Evolutionary conservation across 2,113 vertebrate species (phyloP).

Genomic region (Micronycteris hirsuta): DNA sequence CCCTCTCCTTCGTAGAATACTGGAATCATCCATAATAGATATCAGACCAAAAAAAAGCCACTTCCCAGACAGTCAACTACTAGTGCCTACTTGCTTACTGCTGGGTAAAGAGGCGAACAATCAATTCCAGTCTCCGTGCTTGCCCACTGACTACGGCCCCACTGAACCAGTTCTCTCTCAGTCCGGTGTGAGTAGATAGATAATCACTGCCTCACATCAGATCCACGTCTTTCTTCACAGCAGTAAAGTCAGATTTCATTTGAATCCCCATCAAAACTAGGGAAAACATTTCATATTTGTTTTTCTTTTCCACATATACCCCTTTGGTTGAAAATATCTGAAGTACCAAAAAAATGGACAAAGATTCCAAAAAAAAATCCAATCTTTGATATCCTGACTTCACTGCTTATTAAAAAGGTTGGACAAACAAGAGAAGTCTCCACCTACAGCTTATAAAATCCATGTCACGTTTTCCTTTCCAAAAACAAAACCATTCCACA

Average conservation of each 20-base stretch:
- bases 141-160: background rate
- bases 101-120: conserved; percentile 24
- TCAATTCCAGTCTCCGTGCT: conserved; percentile 11
- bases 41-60: conserved; percentile 55
- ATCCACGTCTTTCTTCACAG: conserved; percentile 72
- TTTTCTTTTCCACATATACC: conserved; percentile 62
- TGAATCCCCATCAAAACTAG: conserved; percentile 44
- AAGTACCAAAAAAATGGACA: background rate
- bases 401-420: conserved; percentile 71
- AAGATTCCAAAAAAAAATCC: conserved; percentile 58
- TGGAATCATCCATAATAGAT: conserved; percentile 84
- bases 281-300: conserved; percentile 50
- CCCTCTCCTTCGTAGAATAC: conserved; percentile 85
- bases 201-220: conserved; percentile 65
- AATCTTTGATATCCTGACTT: conserved; percentile 67
- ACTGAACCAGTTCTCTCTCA: background rate
- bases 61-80: conserved; percentile 55
- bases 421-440: conserved; percentile 69
- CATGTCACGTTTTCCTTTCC: conserved; percentile 76
- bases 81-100: conserved; percentile 58
- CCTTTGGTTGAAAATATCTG: conserved; percentile 54
- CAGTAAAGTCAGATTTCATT: conserved; percentile 67
- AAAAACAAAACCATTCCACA: conserved; percentile 59
- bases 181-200: conserved; percentile 29
- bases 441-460: conserved; percentile 80